These are phyloP conservation scores for Rhopalosiphum maidis DNA, from an alignment of 1,140 invertebrate species.

Conservation along the genomic window DNA sequence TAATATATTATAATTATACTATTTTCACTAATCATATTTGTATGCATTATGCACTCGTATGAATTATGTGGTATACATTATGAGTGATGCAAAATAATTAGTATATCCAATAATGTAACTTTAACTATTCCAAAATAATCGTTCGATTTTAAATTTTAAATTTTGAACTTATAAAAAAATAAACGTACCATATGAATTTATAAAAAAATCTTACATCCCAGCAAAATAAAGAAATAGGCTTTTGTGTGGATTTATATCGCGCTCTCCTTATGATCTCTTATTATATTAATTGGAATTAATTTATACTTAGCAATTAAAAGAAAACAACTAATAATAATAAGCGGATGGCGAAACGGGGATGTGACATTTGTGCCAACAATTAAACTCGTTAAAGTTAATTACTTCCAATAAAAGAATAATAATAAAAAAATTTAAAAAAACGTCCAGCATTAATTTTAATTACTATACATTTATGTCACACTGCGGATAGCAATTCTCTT, in stretches of 20 bases:
- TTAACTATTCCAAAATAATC: not conserved
- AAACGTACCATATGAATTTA: not conserved
- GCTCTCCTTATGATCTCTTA: conserved; percentile 51
- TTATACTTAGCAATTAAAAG: conserved; percentile 58
- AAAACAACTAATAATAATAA: conserved; percentile 58
- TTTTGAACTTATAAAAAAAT: not conserved
- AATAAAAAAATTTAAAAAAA: conserved; percentile 58
- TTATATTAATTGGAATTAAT: conserved; percentile 58
- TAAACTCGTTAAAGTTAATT: conserved; percentile 58
- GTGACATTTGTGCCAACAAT: conserved; percentile 58
- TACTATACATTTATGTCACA: conserved; percentile 56
- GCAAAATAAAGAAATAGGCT: not conserved
- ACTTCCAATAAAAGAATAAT: conserved; percentile 57
- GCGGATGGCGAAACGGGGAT: conserved; percentile 57
- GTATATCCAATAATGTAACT: not conserved
- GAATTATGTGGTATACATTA: not conserved
- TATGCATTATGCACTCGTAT: not conserved
- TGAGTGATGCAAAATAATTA: not conserved
- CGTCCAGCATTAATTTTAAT: conserved; percentile 56
- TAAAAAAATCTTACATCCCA: not conserved
- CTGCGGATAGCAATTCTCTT: conserved; percentile 55
- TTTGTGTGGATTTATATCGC: conserved; percentile 42
- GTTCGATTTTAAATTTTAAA: not conserved
- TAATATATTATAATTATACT: not conserved
- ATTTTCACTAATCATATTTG: not conserved